Conservation (phyloP, 2,113 vertebrate species). For the Sceloporus tristichus region DNA sequence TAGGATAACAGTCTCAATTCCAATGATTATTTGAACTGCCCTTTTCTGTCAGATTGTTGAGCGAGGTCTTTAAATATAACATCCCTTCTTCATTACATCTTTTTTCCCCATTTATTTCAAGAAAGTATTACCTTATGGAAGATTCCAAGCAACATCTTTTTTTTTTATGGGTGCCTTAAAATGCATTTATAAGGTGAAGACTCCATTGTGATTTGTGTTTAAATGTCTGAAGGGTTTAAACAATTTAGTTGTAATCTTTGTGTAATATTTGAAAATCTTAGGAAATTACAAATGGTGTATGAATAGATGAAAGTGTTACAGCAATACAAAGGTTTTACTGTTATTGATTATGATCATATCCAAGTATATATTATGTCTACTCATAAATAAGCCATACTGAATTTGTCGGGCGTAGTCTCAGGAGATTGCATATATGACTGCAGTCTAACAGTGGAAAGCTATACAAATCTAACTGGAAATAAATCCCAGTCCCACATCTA, state of each 20-base stretch:
- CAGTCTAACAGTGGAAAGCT: background rate
- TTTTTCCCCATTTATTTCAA: background rate
- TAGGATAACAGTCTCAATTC: background rate
- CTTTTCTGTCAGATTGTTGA: background rate
- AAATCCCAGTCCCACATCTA: no score
- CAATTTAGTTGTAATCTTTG: constrained; percentile 27
- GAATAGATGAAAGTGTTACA: background rate
- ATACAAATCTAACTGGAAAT: background rate
- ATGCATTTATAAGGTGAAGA: constrained; percentile 13
- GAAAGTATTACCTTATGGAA: background rate
- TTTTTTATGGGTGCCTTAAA: constrained; percentile 13
- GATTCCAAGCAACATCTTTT: background rate
- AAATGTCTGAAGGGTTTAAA: background rate
- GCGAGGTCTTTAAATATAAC: constrained; percentile 2
- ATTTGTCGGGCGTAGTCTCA: background rate
- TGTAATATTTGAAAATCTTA: background rate
- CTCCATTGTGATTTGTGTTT: constrained; percentile 11
- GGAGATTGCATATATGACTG: background rate
- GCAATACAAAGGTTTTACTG: background rate
- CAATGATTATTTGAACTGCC: background rate
- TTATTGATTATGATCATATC: no score
- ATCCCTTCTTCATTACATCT: background rate
- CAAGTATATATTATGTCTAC: background rate
- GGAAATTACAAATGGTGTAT: background rate
- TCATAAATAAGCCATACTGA: background rate